Evolutionary conservation across 2,113 vertebrate species (phyloP).

Genomic region (Turdus rufiventris): DNA sequence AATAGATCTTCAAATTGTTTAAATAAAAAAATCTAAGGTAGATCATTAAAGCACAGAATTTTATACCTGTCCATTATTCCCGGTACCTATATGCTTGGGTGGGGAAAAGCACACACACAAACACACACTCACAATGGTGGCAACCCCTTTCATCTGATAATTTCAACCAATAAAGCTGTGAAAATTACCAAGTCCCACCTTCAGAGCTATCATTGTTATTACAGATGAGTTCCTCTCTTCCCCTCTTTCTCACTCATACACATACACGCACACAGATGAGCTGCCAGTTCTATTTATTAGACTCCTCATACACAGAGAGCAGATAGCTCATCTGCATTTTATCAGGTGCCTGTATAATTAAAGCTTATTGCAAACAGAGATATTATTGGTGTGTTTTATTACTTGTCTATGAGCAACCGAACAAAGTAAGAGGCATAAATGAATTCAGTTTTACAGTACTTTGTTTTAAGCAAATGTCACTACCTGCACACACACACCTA

Average conservation of each 20-base stretch:
- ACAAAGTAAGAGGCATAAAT: conserved; percentile 74
- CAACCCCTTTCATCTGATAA: conserved; percentile 40
- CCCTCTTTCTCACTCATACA: neutral
- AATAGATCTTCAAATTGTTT: neutral
- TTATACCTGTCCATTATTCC: neutral
- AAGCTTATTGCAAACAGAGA: conserved; percentile 74
- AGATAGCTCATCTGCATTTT: conserved; percentile 76
- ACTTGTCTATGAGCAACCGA: conserved; percentile 65
- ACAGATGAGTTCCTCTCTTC: neutral
- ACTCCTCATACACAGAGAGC: conserved; percentile 50
- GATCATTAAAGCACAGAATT: neutral
- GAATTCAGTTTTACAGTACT: conserved; percentile 75
- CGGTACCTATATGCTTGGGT: neutral
- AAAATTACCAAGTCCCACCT: conserved; percentile 46
- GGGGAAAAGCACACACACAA: neutral
- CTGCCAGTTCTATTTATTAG: conserved; percentile 65
- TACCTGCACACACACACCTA: conserved; percentile 69
- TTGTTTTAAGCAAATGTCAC: conserved; percentile 77
- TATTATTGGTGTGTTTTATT: conserved; percentile 76
- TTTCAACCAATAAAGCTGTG: conserved; percentile 45
- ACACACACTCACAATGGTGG: neutral
- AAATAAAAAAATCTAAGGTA: neutral
- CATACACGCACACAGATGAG: neutral
- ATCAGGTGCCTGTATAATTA: conserved; percentile 76
- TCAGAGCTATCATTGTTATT: conserved; percentile 53